These are phyloP conservation scores for Chauna torquata DNA, from an alignment of 2,113 vertebrate genomes.

Conservation along the genomic window DNA sequence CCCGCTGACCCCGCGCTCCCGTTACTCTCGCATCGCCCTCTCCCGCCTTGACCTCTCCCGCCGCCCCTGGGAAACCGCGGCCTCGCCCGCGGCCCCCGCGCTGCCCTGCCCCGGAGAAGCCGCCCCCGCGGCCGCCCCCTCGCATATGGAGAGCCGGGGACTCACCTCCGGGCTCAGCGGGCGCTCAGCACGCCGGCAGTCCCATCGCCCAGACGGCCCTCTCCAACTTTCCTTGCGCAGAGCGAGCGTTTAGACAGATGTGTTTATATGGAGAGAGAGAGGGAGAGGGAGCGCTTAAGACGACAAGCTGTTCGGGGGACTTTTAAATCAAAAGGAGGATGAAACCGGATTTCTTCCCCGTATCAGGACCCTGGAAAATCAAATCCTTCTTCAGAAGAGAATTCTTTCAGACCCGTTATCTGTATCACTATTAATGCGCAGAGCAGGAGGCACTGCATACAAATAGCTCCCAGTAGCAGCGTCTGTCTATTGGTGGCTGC, in stretches of 20 bases:
- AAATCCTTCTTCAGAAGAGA: conserved; percentile 76
- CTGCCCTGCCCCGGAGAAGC: too few relatives aligned
- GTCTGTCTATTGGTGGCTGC: conserved; percentile 79
- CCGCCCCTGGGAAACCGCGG: not conserved
- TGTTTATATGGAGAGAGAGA: not conserved
- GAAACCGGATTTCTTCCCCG: conserved; percentile 47
- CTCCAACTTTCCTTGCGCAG: conserved; percentile 83
- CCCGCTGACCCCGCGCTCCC: not conserved
- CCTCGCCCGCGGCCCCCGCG: not conserved
- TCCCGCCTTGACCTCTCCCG: not conserved
- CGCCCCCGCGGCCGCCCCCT: not conserved
- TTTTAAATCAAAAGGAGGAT: not conserved
- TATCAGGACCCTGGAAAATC: conserved; percentile 69
- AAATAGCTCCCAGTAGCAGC: conserved; percentile 80
- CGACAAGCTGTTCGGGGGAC: conserved; percentile 27
- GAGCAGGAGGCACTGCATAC: conserved; percentile 81
- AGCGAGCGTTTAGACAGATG: not conserved
- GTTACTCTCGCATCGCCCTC: not conserved
- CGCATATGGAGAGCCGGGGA: too few relatives aligned
- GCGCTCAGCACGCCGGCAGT: conserved; percentile 72
- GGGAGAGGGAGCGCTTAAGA: conserved; percentile 27
- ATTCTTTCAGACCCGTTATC: conserved; percentile 77
- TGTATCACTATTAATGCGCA: conserved; percentile 78
- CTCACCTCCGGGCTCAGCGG: conserved; percentile 66
- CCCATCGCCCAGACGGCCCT: conserved; percentile 70